Evolutionary conservation across 2,888 invertebrate species (phyloP), one percentile per base, ranked within the genome.

Genomic region (Spodoptera littoralis): DNA sequence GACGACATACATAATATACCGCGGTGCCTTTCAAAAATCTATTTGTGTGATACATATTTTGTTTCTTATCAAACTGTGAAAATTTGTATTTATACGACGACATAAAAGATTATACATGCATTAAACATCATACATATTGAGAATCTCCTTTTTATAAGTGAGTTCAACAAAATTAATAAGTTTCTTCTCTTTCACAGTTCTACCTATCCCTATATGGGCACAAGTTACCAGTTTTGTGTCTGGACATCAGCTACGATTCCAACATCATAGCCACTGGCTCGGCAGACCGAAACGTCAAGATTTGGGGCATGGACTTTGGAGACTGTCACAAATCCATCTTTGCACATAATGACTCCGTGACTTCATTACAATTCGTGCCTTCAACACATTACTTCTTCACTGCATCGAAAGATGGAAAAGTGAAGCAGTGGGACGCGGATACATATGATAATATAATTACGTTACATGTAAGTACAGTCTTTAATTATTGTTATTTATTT

Each of bases 251-350:
- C 12, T 97, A 97, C 77, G 98, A 98, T 88, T 97, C 97, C 0
- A 96, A 96, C 11, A 88, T 99, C 27, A 97, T 99, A 72, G 98
- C 97, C 11, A 99, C 99, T 0, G 99, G 99, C 8, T 99, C 99
- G 3, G 98, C 98, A 0, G 99, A 99, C 94, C 96, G 99, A 46
- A 99, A 98, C 88, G 96, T 99, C 36, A 99, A 99, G 95, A 97
- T 99, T 70, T 99, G 99, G 99, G 99, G 99, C 43, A 96, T 99
- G 92, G 99, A 99, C 92, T 99, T 99, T 89, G 99, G 99, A n/a
- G 99, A 99, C 90, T 99, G 99, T 81, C 99, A 99, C 92, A 96
- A 96, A 83, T 99, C 99, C 0, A 95, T 99, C 77, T 98, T 99
- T 90, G 99, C 99, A 0, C 99, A 99, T 89, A 98, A 99, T 83